Base-by-base conservation (phyloP, 1,140 invertebrate species). In the Cydia strobilella region DNA sequence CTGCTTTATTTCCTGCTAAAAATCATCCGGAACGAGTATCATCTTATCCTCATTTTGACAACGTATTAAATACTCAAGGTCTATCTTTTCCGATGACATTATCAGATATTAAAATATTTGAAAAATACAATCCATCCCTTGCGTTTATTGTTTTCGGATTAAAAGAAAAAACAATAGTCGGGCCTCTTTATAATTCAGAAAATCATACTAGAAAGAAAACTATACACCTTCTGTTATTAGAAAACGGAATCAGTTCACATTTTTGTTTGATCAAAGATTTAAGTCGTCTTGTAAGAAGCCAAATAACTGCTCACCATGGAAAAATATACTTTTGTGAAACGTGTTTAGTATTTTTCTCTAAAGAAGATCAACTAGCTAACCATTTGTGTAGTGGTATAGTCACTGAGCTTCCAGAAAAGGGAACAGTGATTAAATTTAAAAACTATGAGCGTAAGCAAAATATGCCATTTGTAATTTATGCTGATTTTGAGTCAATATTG, bases 401-500 rank as follows among this genome's bases (percentile, higher is more conserved):
- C 12, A 76, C 79, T 73, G 74, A 82, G 4, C 72, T 79, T 12
- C 80, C 83, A 59, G 76, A 80, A 62, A 42, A 77, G 10, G 72
- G 81, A 6, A 73, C 78, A 20, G 71, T 66, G 23, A 72, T 86
- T 75, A 13, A 83, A 66, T 86, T 86, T 79, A 77, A 81, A 69
- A 81, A 88, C 76, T 77, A 75, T 76, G 35, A 75, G 12, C 76
- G 79, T 63, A 80, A 84, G 75, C 73, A 84, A 79, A 75, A 76
- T 66, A 76, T 80, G 69, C 81, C 83, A 27, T 85, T 89, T 75
- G 75, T 82, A n/a, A n/a, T n/a, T n/a, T n/a, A n/a, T n/a, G n/a
- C n/a, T n/a, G n/a, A n/a, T n/a, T n/a, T n/a, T n/a, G 48, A 79
- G 88, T 66, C 88, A 90, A 77, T 82, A 81, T 23, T 83, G 89